Base-by-base conservation (phyloP, 1,140 invertebrate genomes). In the Temnothorax longispinosus region DNA sequence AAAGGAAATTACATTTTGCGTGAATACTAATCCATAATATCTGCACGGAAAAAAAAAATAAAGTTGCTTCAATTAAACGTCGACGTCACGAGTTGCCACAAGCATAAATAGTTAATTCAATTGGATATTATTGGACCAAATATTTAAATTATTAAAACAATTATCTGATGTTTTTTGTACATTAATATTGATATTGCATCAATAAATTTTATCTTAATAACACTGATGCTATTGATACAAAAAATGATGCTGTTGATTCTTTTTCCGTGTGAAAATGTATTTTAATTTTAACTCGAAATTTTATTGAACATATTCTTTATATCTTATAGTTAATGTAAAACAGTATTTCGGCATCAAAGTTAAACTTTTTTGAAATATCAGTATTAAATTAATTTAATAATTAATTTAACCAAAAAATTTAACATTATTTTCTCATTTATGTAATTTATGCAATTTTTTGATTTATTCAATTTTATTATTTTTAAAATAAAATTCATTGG, bases 211-310 rank as follows among this genome's bases (percentile, higher is more conserved):
- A 27, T 27, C 27, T 27, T 27, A 27, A 27, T 27, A 27, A 27
- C 27, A 27, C 27, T 27, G 27, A 27, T 27, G 27, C 27, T 27
- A 0, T 27, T 27, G 27, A 27, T 27, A 27, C 27, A 27, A 21
- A 21, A 21, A 21, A 21, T 21, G 21, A 21, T 21, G 21, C 21
- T 21, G 21, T 21, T 27, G 0, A 27, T 27, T 27, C 27, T 27
- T 27, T 1, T 27, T 27, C 27, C 27, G 27, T 27, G 27, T 27
- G 7, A 38, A 58, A 58, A 71, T 13, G 8, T 64, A 27, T 81
- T 27, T 81, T 71, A 56, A 69, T 67, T 56, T 69, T 44, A 56
- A 32, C 13, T 44, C 5, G 2, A 54, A 38, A 35, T 80, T 75
- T 27, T 69, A 54, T 80, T 69, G 8, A 69, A 69, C 3, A 18